These are phyloP conservation scores for Drosophila willistoni DNA, from an alignment of 1,140 invertebrate species.

Conservation along the genomic window DNA sequence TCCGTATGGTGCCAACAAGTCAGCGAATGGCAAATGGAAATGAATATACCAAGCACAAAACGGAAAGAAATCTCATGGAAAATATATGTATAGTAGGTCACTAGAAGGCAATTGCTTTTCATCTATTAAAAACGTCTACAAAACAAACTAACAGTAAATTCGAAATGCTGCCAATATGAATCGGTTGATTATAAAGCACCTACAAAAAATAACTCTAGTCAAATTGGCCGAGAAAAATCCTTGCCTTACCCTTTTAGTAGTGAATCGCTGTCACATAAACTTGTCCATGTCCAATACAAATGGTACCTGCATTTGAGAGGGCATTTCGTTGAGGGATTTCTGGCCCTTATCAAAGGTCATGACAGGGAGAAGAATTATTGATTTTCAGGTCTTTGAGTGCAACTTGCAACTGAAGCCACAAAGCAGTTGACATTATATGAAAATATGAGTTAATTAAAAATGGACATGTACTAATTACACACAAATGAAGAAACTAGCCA, in stretches of 20 bases:
- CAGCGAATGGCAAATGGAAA: not conserved
- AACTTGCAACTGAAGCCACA: not conserved
- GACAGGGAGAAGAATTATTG: not conserved
- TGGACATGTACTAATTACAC: slow-evolving; percentile 60
- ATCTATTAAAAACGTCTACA: too few relatives aligned
- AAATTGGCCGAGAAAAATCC: too few relatives aligned
- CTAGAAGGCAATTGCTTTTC: not conserved
- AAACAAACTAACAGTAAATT: too few relatives aligned
- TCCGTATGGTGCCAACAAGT: slow-evolving; percentile 1
- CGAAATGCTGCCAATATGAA: too few relatives aligned
- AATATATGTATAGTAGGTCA: not conserved
- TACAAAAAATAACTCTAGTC: too few relatives aligned
- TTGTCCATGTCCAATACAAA: too few relatives aligned
- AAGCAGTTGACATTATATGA: not conserved
- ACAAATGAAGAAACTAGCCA: slow-evolving; percentile 1
- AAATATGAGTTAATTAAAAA: slow-evolving; percentile 67
- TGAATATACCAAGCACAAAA: not conserved
- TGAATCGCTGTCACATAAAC: too few relatives aligned
- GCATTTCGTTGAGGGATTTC: too few relatives aligned
- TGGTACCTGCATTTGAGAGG: too few relatives aligned
- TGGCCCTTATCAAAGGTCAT: too few relatives aligned
- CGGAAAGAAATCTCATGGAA: not conserved
- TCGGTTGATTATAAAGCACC: too few relatives aligned
- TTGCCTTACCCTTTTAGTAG: too few relatives aligned
- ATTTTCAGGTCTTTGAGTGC: not conserved